A percentile compares a stretch with the other conserved stretches of the same genome.
Evolutionary conservation across 37 sponge, comb jelly and placozoan genomes (phyloP).

Genomic region (Halichondria panicea): DNA sequence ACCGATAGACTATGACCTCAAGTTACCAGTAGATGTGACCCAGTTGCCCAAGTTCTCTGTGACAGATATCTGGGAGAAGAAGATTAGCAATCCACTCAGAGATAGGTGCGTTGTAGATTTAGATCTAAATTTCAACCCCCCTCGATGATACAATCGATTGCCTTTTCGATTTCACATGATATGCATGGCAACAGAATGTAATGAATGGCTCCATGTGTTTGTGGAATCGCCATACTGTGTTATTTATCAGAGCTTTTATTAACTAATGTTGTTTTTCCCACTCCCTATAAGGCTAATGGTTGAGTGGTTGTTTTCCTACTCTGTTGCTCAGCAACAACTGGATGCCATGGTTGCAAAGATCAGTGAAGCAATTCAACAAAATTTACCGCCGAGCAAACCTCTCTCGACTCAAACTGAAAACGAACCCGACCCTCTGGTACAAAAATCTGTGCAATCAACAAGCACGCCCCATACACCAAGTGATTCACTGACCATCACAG

Average conservation of each 20-base stretch:
- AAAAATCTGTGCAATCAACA: neutral
- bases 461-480: neutral
- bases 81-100: slow-evolving; percentile 34
- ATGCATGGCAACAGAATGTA: no score
- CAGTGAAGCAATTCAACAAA: neutral
- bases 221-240: no score
- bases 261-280: neutral
- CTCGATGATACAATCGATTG: no score
- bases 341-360: slow-evolving; percentile 1
- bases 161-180: no score
- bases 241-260: no score
- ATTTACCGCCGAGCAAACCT: no score
- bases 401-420: neutral
- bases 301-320: slow-evolving; percentile 31
- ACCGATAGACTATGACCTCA: no score
- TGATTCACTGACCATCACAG: no score
- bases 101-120: slow-evolving; percentile 50
- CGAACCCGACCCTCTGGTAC: neutral
- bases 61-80: slow-evolving; percentile 1
- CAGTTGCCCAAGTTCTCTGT: neutral
- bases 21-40: no score
- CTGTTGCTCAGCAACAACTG: slow-evolving; percentile 6
- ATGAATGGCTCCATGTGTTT: no score
- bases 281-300: slow-evolving; percentile 41
- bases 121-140: no score